phyloP scores from a whole-genome alignment of 2,888 invertebrate genomes.

The Chironomus riparius region DNA sequence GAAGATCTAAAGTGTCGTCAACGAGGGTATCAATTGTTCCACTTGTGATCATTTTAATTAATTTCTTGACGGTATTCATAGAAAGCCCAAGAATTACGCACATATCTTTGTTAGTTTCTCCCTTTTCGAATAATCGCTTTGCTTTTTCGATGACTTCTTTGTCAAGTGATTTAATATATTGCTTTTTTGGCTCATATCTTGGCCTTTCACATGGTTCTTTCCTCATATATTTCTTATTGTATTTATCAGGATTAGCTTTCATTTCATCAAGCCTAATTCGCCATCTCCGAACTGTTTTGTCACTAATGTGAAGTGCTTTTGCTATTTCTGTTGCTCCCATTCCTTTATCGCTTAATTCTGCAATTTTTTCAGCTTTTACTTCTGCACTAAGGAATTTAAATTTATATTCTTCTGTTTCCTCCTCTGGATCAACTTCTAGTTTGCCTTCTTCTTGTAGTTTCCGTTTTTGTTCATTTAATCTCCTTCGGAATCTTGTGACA shows the following conservation, averaged over 20 bases:
- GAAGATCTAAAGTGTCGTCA: not conserved
- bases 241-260: not conserved
- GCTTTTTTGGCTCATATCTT: not conserved
- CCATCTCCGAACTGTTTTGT: not conserved
- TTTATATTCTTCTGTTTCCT: not conserved
- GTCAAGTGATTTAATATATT: not conserved
- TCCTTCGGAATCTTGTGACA: not conserved
- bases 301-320: constrained; percentile 3
- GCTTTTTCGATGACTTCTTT: not conserved
- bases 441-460: not conserved
- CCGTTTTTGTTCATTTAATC: not conserved
- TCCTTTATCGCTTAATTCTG: not conserved
- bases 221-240: not conserved
- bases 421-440: not conserved
- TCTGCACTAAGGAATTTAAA: not conserved
- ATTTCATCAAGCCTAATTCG: not conserved
- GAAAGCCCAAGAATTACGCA: not conserved
- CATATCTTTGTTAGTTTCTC: not conserved
- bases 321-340: not conserved
- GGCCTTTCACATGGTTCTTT: not conserved
- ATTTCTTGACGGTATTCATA: not conserved
- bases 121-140: not conserved
- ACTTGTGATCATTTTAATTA: not conserved
- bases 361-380: not conserved
- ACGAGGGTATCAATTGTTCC: not conserved